Percentiles rank a stretch among this genome's conserved stretches.
Conservation (phyloP, 2,888 invertebrate species). For the Pyrochroa serraticornis region DNA sequence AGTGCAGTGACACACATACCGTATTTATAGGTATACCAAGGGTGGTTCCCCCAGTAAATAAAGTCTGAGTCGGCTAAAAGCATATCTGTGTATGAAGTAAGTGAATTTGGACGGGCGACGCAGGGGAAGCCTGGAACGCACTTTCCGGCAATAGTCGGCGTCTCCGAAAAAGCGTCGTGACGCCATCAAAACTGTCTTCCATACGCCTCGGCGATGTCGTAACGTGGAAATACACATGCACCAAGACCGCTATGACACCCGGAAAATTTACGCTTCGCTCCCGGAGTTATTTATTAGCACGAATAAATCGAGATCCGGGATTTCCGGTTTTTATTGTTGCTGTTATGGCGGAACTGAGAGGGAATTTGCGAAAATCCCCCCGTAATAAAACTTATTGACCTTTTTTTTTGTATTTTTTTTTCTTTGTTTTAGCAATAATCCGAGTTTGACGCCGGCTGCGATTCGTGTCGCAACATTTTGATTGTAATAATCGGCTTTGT, state of each 20-base stretch:
- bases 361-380: too few relatives aligned
- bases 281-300: constrained; percentile 7
- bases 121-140: constrained; percentile 32
- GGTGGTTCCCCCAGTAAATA: constrained; percentile 46
- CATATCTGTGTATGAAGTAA: constrained; percentile 59
- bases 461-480: constrained; percentile 33
- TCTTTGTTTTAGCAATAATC: too few relatives aligned
- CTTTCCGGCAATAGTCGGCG: constrained; percentile 26
- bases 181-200: constrained; percentile 26
- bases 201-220: constrained; percentile 15
- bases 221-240: constrained; percentile 23
- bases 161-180: constrained; percentile 14
- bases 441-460: neutral
- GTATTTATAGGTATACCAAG: constrained; percentile 45
- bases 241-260: constrained; percentile 18
- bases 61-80: constrained; percentile 53
- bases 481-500: constrained; percentile 42
- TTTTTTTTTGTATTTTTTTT: neutral
- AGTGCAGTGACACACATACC: constrained; percentile 47
- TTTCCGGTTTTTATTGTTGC: neutral
- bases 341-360: too few relatives aligned
- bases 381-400: neutral
- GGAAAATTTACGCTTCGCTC: constrained; percentile 7
- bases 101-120: constrained; percentile 56
- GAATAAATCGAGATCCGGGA: too few relatives aligned